Conservation (phyloP, 2,888 invertebrate species). For the Busseola fusca region DNA sequence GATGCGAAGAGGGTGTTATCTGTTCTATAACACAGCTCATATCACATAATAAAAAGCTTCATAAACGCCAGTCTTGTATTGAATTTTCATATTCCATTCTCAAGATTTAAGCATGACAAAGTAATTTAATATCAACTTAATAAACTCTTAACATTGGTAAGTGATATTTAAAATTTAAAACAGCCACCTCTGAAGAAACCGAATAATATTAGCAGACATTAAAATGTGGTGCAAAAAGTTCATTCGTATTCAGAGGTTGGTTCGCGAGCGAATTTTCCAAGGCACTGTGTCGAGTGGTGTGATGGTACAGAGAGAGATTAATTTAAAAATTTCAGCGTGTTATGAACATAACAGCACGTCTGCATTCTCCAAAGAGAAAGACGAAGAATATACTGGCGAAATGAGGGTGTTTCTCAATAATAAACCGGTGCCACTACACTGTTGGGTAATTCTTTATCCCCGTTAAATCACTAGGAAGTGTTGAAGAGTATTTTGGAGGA, state of each 20-base stretch:
- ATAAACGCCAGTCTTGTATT: constrained; percentile 37
- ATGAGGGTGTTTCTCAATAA: not conserved
- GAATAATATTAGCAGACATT: constrained; percentile 68
- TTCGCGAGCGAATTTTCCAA: constrained; percentile 70
- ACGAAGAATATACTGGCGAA: no score
- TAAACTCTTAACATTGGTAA: constrained; percentile 61
- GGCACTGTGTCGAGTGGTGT: constrained; percentile 44
- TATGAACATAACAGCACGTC: not conserved
- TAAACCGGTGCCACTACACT: no score
- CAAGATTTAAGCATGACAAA: constrained; percentile 53
- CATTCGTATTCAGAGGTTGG: constrained; percentile 78
- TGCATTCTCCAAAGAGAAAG: not conserved
- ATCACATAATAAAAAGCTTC: constrained; percentile 12
- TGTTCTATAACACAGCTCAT: constrained; percentile 15
- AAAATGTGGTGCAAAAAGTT: constrained; percentile 77
- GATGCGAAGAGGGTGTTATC: constrained; percentile 8
- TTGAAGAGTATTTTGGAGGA: not conserved
- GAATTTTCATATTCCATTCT: constrained; percentile 44
- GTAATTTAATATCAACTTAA: constrained; percentile 63
- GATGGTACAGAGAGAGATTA: constrained; percentile 29
- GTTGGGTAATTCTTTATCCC: not conserved
- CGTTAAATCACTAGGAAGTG: not conserved
- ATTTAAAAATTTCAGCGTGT: not conserved
- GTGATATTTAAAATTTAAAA: constrained; percentile 65
- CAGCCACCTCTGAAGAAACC: constrained; percentile 62